Evolutionary conservation across 2,797 vertebrate genomes (phyloP).

Genomic region (Hephaestus fuliginosus): DNA sequence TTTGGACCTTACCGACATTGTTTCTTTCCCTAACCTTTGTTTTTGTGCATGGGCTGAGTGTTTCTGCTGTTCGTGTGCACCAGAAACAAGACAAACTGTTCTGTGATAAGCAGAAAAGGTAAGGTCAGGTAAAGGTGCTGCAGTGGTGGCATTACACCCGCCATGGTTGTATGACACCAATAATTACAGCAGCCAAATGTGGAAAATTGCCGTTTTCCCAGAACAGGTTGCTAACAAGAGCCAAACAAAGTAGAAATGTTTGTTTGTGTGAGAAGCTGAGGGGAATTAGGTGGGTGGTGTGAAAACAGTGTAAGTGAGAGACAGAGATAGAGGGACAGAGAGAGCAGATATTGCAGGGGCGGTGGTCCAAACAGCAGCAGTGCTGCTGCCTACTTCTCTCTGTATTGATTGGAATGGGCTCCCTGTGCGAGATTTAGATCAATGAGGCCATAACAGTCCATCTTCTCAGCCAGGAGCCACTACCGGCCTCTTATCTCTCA

Average conservation of each 20-base stretch:
- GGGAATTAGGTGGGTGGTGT: constrained; percentile 40
- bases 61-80: too few relatives aligned
- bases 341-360: constrained; percentile 44
- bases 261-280: constrained; percentile 17
- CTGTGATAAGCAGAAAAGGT: neutral
- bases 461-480: constrained; percentile 74
- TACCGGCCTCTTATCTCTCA: constrained; percentile 61
- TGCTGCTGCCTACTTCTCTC: constrained; percentile 51
- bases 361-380: constrained; percentile 50
- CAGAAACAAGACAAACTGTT: neutral
- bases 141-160: neutral
- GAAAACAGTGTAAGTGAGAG: constrained; percentile 35
- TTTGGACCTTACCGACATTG: neutral
- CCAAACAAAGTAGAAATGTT: constrained; percentile 35
- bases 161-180: constrained; percentile 1
- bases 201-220: constrained; percentile 22
- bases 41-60: too few relatives aligned
- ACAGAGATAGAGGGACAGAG: constrained; percentile 16
- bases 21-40: constrained; percentile 10
- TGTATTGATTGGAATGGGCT: constrained; percentile 65
- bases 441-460: constrained; percentile 76
- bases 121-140: constrained; percentile 26
- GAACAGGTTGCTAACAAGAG: constrained; percentile 21
- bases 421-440: constrained; percentile 73
- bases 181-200: constrained; percentile 22